phyloP scores from a whole-genome alignment of 2,113 vertebrate genomes.

The Chloroceryle aenea region DNA sequence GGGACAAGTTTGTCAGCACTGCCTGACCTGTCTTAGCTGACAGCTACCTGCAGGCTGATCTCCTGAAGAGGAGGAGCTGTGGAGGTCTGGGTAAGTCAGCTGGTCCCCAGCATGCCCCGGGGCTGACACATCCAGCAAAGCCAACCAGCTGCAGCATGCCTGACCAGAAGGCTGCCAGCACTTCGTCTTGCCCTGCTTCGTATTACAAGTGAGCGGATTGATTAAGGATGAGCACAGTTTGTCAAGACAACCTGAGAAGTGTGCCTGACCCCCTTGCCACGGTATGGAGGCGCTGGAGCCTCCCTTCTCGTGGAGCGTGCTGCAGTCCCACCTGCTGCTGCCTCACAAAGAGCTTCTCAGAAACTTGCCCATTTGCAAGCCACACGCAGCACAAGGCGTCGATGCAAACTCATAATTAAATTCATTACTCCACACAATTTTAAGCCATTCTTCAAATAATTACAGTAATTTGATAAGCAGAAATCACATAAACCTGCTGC shows the following conservation, averaged over 20 bases:
- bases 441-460: slow-evolving; percentile 76
- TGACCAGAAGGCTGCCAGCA: background rate
- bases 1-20: slow-evolving; percentile 31
- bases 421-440: slow-evolving; percentile 72
- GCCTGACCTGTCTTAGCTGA: background rate
- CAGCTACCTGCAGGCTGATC: background rate
- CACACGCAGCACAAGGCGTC: slow-evolving; percentile 26
- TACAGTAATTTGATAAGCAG: slow-evolving; percentile 75
- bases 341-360: background rate
- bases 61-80: background rate
- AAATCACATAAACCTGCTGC: slow-evolving; percentile 72
- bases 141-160: background rate
- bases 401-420: slow-evolving; percentile 72
- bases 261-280: fast-evolving
- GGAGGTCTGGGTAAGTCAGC: background rate
- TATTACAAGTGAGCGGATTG: background rate
- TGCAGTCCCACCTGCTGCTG: background rate
- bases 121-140: background rate
- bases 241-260: background rate
- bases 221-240: background rate
- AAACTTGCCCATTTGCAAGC: slow-evolving; percentile 48
- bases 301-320: background rate
- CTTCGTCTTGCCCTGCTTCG: background rate
- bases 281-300: background rate
- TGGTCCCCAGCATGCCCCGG: fast-evolving